Base-by-base conservation (phyloP, 30 jellyfish, hydroid and myxozoan genomes). In the Aurelia aurita complex sp. Pacific region DNA sequence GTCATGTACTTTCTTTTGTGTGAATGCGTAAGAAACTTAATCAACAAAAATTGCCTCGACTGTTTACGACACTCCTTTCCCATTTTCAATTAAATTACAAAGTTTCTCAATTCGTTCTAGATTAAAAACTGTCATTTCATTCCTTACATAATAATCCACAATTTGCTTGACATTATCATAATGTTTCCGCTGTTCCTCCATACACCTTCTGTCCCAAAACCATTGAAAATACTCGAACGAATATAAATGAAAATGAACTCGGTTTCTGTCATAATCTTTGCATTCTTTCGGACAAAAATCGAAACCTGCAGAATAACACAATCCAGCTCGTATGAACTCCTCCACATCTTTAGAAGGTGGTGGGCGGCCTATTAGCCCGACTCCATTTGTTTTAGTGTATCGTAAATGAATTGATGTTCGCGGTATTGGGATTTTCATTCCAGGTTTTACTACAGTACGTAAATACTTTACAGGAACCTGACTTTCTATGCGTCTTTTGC, bases 141-240 rank as follows among this genome's bases (percentile, higher is more conserved):
- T 63, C 87, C 29, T 72, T 5, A 15, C 38, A 38, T 76, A 60
- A 63, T 53, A 76, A 19, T 59, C 61, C 16, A 76, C 76, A 17
- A 76, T 3, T 36, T 34, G 0, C 18, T 60, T 59, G 1, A 76
- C 87, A 38, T 54, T 76, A 19, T 53, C 42, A 62, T 76, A 76
- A 63, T 76, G 87, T 16, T 76, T 76, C 6, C 54, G 34, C 74
- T 76, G 87, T 29, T 76, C 76, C 14, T 34, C 63, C n/a, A 32
- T 57, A 61, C 87, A 76, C 18, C 87, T 55, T 76, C 36, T 54
- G 57, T 76, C 87, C 87, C 87, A 76, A 76, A 76, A 57, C 87
- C 87, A 76, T 60, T 76, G 77, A 62, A 54, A 76, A 62, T 10
- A 52, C 73, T 82, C 92, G 57, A 82, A 82, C 35, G 92, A 69